Evolutionary conservation across 1,140 invertebrate genomes (phyloP), one percentile per base, ranked within the genome.

Genomic region (Calephelis virginiensis): DNA sequence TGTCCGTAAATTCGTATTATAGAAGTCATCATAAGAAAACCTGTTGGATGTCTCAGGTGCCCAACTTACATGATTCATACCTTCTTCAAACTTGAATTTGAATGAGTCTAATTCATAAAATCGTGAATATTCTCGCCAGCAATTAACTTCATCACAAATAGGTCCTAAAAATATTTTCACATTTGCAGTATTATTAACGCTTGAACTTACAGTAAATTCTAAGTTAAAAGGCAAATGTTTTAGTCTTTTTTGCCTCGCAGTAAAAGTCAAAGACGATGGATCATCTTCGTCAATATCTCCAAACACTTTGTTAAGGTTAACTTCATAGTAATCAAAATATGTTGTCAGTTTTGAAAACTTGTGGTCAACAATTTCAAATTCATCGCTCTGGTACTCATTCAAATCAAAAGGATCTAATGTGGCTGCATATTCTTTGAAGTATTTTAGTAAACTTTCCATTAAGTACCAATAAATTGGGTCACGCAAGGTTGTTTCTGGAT

Each of bases 391-490:
- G 60, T 85, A 92, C 85, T 75, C 91, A 86, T 82, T 93, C 71
- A 92, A 88, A 67, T 94, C 93, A 75, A 93, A 94, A 45, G 92
- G 91, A 59, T 92, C 85, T 4, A 94, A 83, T 38, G 92, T 90
- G 38, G 92, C 78, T 45, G 93, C 92, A 75, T 93, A 92, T 78
- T 92, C 90, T 59, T 89, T 81, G 68, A 93, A 93, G 65, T 93
- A 93, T 53, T 87, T 83, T 3, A 94, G 74, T 61, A 94, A 87
- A 12, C 86, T 92, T 73, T 94, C 92, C 70, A 93, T 92, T 47
- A 95, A 86, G 50, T 92, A 86, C 84, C 92, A 95, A 84, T 94
- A 94, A 5, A 92, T 85, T 2, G 94, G 94, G 71, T 95, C 94
- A 17, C 94, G 91, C 59, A 94, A 70, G 7, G 93, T 92, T 47